These are phyloP conservation scores for Eupithecia dodoneata DNA, from an alignment of 2,888 invertebrate species.

Conservation along the genomic window DNA sequence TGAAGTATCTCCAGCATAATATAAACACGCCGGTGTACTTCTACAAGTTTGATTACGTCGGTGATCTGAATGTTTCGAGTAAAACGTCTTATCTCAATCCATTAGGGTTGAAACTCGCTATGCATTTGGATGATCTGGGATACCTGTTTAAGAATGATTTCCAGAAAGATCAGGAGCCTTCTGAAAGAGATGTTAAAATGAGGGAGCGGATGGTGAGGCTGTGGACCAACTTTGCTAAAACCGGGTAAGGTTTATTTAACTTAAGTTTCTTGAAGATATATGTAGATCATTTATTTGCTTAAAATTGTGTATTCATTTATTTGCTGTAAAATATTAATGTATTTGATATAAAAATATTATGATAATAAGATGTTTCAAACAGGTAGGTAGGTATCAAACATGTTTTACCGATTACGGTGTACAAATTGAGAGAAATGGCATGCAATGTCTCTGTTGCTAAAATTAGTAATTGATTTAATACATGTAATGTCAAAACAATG, in stretches of 20 bases:
- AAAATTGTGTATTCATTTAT: too few relatives aligned
- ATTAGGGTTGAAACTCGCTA: conserved; percentile 59
- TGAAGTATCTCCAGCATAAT: conserved; percentile 66
- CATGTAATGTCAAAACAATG: too few relatives aligned
- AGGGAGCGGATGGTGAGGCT: conserved; percentile 73
- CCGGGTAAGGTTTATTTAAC: conserved; percentile 65
- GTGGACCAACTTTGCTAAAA: conserved; percentile 80
- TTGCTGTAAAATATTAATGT: too few relatives aligned
- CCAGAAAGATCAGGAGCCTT: conserved; percentile 63
- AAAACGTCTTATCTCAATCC: conserved; percentile 44
- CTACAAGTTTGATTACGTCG: conserved; percentile 75
- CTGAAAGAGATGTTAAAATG: conserved; percentile 68
- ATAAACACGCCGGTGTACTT: conserved; percentile 70
- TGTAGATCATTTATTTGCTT: too few relatives aligned
- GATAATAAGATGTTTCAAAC: too few relatives aligned
- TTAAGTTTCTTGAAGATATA: too few relatives aligned
- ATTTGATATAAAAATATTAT: too few relatives aligned
- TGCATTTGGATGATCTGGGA: conserved; percentile 71
- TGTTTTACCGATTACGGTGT: too few relatives aligned
- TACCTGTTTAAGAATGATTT: conserved; percentile 71
- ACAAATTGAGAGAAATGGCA: too few relatives aligned
- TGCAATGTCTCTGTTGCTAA: too few relatives aligned
- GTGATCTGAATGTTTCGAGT: conserved; percentile 64
- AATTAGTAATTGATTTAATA: too few relatives aligned
- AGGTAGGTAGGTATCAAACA: too few relatives aligned